A percentile compares a stretch with the other conserved stretches of the same genome.
Evolutionary conservation across 35 echinoderm and acorn worm species (phyloP).

Genomic region (Ophiothrix spiculata): DNA sequence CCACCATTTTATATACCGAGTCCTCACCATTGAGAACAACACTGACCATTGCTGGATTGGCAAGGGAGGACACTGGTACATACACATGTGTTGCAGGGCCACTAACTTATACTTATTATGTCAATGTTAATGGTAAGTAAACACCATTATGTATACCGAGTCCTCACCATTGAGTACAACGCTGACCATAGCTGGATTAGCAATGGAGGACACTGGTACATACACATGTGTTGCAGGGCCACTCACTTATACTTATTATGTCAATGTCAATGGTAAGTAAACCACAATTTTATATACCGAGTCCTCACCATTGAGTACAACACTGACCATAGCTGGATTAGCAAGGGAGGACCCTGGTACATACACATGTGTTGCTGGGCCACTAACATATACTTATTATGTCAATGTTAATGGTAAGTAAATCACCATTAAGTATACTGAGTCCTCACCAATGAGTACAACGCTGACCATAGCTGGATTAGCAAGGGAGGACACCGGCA

Average conservation of each 20-base stretch:
- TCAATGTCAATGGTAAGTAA: constrained; percentile 55
- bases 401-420: constrained; percentile 56
- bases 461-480: constrained; percentile 35
- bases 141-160: no score
- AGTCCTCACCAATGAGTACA: constrained; percentile 17
- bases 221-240: constrained; percentile 64
- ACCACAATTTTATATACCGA: no score
- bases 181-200: constrained; percentile 53
- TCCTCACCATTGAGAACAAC: no score
- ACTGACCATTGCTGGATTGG: constrained; percentile 53
- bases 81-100: constrained; percentile 64
- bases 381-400: constrained; percentile 34
- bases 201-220: constrained; percentile 33
- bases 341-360: constrained; percentile 36
- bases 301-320: no score
- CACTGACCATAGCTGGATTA: constrained; percentile 54
- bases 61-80: constrained; percentile 33
- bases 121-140: constrained; percentile 55
- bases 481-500: constrained; percentile 35
- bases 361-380: constrained; percentile 60
- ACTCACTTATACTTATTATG: constrained; percentile 28
- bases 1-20: background rate
- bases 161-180: no score
- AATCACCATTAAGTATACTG: constrained; percentile 26
- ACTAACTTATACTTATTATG: constrained; percentile 26